Evolutionary conservation across 2,888 invertebrate species (phyloP).

Genomic region (Lasioglossum marginatum): DNA sequence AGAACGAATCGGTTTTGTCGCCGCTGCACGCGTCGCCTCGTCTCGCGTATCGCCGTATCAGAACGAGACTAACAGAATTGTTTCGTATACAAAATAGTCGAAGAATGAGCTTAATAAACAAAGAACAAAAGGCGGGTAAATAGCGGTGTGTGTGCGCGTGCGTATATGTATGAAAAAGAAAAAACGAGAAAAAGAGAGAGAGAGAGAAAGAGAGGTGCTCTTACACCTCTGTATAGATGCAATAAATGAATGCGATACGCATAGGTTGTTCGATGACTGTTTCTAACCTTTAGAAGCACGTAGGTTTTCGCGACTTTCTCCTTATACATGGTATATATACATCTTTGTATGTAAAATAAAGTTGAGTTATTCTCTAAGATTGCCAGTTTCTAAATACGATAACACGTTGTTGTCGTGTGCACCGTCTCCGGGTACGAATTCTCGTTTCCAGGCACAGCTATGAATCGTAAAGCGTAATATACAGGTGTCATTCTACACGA

Average conservation of each 20-base stretch:
- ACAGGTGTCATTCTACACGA: not conserved
- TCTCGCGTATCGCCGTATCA: not conserved
- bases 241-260: constrained; percentile 33
- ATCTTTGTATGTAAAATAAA: constrained; percentile 57
- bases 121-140: constrained; percentile 8
- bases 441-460: not conserved
- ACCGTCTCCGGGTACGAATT: not conserved
- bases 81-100: constrained; percentile 11
- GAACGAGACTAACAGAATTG: not conserved
- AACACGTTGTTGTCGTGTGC: not conserved
- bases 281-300: constrained; percentile 24
- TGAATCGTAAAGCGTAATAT: not conserved
- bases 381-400: not conserved
- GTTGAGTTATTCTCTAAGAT: constrained; percentile 54
- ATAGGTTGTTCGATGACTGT: constrained; percentile 37
- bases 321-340: constrained; percentile 20
- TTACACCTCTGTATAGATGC: constrained; percentile 7
- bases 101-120: constrained; percentile 22
- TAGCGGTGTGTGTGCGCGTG: not conserved
- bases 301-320: constrained; percentile 29
- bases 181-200: not conserved
- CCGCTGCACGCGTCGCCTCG: not conserved
- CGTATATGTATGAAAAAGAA: not conserved
- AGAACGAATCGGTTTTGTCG: not conserved
- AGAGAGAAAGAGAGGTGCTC: not conserved